Percentiles rank a stretch among this genome's conserved stretches.
Conservation (phyloP, 2,113 vertebrate genomes). For the Actenoides hombroni region DNA sequence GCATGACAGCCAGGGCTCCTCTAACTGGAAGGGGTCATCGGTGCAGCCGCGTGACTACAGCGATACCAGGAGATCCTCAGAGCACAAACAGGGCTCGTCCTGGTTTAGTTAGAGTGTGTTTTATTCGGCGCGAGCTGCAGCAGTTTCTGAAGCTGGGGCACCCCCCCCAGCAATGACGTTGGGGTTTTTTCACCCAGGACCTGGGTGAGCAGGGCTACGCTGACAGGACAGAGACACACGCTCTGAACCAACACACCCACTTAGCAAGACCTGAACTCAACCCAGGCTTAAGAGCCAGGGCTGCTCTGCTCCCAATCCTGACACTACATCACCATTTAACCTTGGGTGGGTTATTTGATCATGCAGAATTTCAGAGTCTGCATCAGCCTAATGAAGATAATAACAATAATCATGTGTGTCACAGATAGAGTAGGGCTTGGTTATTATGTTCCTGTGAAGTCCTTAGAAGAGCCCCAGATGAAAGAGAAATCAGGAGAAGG, state of each 20-base stretch:
- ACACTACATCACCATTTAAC: not conserved
- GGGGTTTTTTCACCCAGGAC: not conserved
- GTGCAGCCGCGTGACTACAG: not conserved
- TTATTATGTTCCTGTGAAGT: constrained; percentile 44
- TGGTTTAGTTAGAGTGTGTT: not conserved
- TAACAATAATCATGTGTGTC: constrained; percentile 56
- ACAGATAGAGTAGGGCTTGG: constrained; percentile 40
- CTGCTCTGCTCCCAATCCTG: not conserved
- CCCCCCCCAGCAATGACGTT: not conserved
- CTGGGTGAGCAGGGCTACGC: not conserved
- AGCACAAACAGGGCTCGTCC: not conserved
- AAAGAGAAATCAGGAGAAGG: constrained; percentile 48
- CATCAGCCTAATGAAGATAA: constrained; percentile 62
- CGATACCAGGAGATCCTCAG: not conserved
- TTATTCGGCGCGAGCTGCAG: not conserved
- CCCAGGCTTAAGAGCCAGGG: not conserved
- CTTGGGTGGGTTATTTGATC: not conserved
- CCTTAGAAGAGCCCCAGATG: constrained; percentile 27
- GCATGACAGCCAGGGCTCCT: not conserved
- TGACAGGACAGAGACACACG: not conserved
- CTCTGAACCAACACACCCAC: not conserved
- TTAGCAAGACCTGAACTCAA: not conserved
- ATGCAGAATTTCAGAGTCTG: not conserved
- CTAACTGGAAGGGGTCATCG: not conserved
- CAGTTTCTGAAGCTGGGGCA: not conserved